A percentile compares a stretch with the other conserved stretches of the same genome.
These are phyloP conservation scores for Pseudococcus longispinus DNA, from an alignment of 2,888 invertebrate genomes.

Conservation along the genomic window DNA sequence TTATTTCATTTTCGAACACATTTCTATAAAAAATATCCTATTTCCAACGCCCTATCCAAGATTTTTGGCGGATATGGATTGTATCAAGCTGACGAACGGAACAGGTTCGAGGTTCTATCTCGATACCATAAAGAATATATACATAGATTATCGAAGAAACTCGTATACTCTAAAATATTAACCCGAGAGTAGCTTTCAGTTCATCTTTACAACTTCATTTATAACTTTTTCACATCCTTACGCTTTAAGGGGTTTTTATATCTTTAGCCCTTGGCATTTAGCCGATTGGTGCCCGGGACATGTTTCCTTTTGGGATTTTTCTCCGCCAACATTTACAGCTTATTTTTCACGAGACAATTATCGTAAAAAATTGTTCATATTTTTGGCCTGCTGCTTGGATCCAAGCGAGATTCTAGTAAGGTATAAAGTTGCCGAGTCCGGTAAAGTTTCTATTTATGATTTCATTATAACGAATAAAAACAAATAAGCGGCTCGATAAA, in stretches of 20 bases:
- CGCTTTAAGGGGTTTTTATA: not conserved
- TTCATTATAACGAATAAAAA: constrained; percentile 11
- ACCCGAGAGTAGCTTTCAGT: not conserved
- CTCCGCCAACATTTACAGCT: not conserved
- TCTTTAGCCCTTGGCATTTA: not conserved
- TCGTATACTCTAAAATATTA: not conserved
- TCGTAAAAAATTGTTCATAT: not conserved
- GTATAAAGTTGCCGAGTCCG: not conserved
- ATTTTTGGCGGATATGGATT: not conserved
- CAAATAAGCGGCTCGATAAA: not conserved
- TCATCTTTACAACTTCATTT: constrained; percentile 1
- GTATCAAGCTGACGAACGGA: not conserved
- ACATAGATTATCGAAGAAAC: not conserved
- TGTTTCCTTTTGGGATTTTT: constrained; percentile 16
- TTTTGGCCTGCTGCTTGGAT: not conserved
- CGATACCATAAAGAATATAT: not conserved
- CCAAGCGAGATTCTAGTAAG: not conserved
- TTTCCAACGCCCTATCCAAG: not conserved
- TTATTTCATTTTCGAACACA: not conserved
- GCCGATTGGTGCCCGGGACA: not conserved
- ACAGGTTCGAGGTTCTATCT: not conserved
- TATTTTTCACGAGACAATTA: constrained; percentile 22
- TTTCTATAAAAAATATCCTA: not conserved
- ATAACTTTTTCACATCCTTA: constrained; percentile 11
- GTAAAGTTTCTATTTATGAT: constrained; percentile 1